These are phyloP conservation scores for Grallaria varia DNA, from an alignment of 2,113 vertebrate genomes.

Conservation along the genomic window DNA sequence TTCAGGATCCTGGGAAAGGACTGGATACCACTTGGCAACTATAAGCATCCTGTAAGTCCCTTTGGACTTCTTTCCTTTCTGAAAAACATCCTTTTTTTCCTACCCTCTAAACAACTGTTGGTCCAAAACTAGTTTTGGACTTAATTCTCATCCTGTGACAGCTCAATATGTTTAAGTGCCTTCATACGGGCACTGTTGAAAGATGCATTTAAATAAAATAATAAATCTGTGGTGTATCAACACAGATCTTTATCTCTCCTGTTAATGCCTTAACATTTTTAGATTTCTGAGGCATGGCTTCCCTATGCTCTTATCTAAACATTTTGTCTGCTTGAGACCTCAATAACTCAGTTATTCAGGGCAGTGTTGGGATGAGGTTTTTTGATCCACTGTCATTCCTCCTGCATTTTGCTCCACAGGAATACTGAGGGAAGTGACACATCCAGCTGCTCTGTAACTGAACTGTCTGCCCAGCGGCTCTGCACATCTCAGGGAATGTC, in stretches of 20 bases:
- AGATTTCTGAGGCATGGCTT: neutral
- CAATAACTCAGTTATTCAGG: neutral
- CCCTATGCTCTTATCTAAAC: neutral
- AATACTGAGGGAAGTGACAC: neutral
- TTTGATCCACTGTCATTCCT: neutral
- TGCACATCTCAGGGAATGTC: neutral
- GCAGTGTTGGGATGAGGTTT: neutral
- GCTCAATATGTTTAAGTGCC: neutral
- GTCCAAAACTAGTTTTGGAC: neutral
- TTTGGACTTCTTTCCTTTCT: neutral
- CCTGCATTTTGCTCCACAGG: neutral
- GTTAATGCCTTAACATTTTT: neutral
- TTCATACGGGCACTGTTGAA: neutral
- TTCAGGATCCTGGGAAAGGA: neutral
- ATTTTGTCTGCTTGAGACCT: neutral
- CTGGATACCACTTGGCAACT: neutral
- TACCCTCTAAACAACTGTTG: neutral
- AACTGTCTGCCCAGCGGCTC: neutral
- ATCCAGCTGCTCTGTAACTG: neutral
- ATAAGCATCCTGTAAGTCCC: neutral
- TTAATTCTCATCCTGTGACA: neutral
- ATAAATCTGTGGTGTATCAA: neutral
- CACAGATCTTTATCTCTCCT: neutral
- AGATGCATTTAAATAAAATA: neutral
- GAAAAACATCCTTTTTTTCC: neutral